Percentiles rank a stretch among this genome's conserved stretches.
These are phyloP conservation scores for Diachrysia chrysitis DNA, from an alignment of 2,888 invertebrate species.

Conservation along the genomic window DNA sequence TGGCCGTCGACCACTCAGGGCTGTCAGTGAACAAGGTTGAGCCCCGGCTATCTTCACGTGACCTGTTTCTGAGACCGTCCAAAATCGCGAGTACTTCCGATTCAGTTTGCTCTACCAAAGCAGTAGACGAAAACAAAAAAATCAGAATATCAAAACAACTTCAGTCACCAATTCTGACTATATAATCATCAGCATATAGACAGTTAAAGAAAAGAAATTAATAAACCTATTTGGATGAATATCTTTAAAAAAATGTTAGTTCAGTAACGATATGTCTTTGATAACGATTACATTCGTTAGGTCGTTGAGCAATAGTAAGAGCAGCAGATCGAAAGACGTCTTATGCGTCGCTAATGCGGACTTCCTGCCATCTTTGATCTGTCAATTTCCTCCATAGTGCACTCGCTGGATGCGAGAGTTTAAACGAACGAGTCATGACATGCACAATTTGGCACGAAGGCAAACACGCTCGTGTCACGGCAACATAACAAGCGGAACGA, in stretches of 20 bases:
- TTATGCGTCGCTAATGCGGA: conserved; percentile 80
- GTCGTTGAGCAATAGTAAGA: conserved; percentile 62
- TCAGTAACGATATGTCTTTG: conserved; percentile 17
- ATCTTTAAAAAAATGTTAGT: no score
- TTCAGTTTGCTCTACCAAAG: not conserved
- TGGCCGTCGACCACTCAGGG: conserved; percentile 80
- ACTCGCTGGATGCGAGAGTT: conserved; percentile 72
- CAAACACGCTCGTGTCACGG: conserved; percentile 28
- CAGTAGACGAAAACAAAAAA: not conserved
- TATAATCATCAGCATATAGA: not conserved
- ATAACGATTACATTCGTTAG: conserved; percentile 24
- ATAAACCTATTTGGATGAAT: no score
- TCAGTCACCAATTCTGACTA: no score
- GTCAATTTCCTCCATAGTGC: conserved; percentile 84
- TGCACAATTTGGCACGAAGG: conserved; percentile 74
- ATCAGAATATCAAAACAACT: not conserved
- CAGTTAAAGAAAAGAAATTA: not conserved
- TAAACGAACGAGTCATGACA: conserved; percentile 72
- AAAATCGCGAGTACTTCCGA: conserved; percentile 47
- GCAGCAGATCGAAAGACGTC: conserved; percentile 74
- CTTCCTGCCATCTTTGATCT: conserved; percentile 85
- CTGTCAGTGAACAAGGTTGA: conserved; percentile 79
- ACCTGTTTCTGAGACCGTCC: conserved; percentile 63
- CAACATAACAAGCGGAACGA: conserved; percentile 44
- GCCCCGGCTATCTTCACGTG: conserved; percentile 68